Percentiles rank a stretch among this genome's conserved stretches.
Conservation (phyloP, 2,797 vertebrate genomes). For the Margarornis squamiger region DNA sequence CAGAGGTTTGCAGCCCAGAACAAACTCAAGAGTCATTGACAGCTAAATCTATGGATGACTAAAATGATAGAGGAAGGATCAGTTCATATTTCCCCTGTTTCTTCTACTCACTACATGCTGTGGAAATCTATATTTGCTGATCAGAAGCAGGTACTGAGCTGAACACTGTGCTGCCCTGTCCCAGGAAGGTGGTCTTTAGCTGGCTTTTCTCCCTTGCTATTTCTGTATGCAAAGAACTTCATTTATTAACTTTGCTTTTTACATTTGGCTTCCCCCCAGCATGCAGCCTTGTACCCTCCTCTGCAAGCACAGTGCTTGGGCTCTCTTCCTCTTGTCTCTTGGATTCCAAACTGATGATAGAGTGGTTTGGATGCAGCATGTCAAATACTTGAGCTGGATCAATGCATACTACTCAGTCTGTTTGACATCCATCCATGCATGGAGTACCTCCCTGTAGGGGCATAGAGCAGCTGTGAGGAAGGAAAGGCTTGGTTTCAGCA, state of each 20-base stretch:
- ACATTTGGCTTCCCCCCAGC: neutral
- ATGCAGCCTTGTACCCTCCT: neutral
- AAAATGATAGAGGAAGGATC: neutral
- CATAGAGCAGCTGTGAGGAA: neutral
- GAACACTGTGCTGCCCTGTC: neutral
- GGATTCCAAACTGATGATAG: neutral
- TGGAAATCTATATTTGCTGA: neutral
- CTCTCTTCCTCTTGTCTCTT: neutral
- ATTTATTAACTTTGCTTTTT: neutral
- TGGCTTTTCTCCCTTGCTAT: neutral
- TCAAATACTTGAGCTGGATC: accelerated
- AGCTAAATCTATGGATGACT: neutral
- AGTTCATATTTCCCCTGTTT: neutral
- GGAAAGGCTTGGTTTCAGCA: neutral
- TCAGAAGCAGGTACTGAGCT: neutral
- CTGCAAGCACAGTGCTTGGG: accelerated
- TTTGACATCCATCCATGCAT: accelerated
- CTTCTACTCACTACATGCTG: neutral
- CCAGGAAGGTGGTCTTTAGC: accelerated
- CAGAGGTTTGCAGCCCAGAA: neutral
- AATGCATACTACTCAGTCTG: accelerated
- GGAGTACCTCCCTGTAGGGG: accelerated
- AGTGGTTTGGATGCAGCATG: neutral
- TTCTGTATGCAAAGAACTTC: neutral
- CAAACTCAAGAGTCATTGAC: neutral